Percentiles rank a stretch among this genome's conserved stretches.
These are phyloP conservation scores for Polyommatus iphigenia DNA, from an alignment of 2,888 invertebrate species.

Conservation along the genomic window DNA sequence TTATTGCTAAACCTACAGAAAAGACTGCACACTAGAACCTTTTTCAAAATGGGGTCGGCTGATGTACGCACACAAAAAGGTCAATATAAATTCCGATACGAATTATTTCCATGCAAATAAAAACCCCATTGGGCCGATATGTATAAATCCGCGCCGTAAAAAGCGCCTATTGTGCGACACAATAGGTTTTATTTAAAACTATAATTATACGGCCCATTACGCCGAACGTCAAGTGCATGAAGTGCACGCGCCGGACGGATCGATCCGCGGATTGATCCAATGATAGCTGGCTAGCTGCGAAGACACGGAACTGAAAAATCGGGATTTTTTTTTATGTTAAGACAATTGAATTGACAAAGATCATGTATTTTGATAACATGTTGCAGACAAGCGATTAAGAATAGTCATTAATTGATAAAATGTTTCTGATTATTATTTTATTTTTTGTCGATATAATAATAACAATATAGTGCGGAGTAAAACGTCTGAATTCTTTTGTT, in stretches of 20 bases:
- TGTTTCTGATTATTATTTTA: too few relatives aligned
- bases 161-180: conserved; percentile 18
- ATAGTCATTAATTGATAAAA: too few relatives aligned
- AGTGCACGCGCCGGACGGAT: neutral
- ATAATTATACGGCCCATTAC: conserved; percentile 25
- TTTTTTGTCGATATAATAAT: too few relatives aligned
- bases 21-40: neutral
- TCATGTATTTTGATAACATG: too few relatives aligned
- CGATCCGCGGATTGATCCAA: neutral
- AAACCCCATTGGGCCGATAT: conserved; percentile 2
- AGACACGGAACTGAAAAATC: too few relatives aligned
- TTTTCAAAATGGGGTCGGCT: neutral
- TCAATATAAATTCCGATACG: neutral
- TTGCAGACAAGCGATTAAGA: too few relatives aligned
- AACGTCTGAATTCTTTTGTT: too few relatives aligned
- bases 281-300: neutral
- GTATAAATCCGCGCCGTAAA: conserved; percentile 13
- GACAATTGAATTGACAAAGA: too few relatives aligned
- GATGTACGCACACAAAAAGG: neutral
- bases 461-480: too few relatives aligned
- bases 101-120: conserved; percentile 17
- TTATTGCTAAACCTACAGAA: neutral
- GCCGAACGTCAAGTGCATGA: conserved; percentile 9
- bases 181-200: conserved; percentile 11
- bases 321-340: too few relatives aligned